Percentiles rank a stretch among this genome's conserved stretches.
These are phyloP conservation scores for Corynorhinus townsendii DNA, from an alignment of 2,113 vertebrate species.

Conservation along the genomic window DNA sequence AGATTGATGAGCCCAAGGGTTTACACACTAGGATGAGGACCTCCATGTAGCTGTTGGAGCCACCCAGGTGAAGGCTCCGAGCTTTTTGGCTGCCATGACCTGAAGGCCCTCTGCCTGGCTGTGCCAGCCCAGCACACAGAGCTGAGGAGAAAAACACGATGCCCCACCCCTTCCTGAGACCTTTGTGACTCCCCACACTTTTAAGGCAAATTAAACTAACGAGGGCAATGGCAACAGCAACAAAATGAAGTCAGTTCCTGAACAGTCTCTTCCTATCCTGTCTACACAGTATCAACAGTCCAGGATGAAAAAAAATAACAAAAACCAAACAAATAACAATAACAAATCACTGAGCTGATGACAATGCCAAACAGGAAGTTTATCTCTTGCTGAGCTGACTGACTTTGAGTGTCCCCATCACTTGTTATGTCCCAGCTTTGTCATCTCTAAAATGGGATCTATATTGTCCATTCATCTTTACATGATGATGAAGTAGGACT, in stretches of 20 bases:
- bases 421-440: fast-evolving
- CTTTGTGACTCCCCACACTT: fast-evolving
- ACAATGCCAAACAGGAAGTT: not conserved
- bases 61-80: not conserved
- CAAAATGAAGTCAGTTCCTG: fast-evolving
- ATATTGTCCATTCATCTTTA: fast-evolving
- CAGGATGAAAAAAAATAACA: not conserved
- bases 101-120: fast-evolving
- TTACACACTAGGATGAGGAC: fast-evolving
- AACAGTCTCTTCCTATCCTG: fast-evolving
- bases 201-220: not conserved
- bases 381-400: not conserved
- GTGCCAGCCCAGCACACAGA: fast-evolving
- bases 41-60: not conserved
- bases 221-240: fast-evolving
- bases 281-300: fast-evolving
- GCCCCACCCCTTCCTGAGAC: fast-evolving
- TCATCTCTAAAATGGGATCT: fast-evolving
- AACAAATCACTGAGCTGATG: fast-evolving
- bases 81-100: not conserved
- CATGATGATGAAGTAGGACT: not conserved
- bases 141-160: fast-evolving
- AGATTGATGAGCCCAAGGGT: fast-evolving
- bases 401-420: fast-evolving
- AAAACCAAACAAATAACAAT: not conserved